phyloP scores from a whole-genome alignment of 2,888 invertebrate genomes.

The Hypomecis punctinalis region DNA sequence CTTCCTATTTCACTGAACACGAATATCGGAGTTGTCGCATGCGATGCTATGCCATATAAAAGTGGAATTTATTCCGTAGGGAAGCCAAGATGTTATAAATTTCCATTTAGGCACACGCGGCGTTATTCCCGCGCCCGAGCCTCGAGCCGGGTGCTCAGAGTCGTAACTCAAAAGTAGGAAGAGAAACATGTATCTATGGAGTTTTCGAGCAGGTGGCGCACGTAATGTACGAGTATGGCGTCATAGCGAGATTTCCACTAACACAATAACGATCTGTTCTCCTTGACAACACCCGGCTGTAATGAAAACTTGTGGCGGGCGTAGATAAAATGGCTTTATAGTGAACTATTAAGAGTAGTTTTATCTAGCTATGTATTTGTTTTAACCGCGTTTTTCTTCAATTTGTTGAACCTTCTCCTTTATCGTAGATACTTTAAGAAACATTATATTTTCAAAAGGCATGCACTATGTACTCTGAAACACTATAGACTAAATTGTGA shows the following conservation, averaged over 20 bases:
- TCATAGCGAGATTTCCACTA: slow-evolving; percentile 40
- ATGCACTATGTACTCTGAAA: no score
- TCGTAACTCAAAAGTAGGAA: slow-evolving; percentile 69
- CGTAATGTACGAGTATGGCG: slow-evolving; percentile 49
- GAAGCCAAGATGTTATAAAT: slow-evolving; percentile 65
- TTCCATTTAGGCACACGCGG: slow-evolving; percentile 68
- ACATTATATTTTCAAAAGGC: no score
- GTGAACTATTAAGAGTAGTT: background rate
- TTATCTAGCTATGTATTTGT: no score
- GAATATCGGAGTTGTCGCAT: slow-evolving; percentile 34
- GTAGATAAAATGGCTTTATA: background rate
- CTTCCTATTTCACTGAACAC: slow-evolving; percentile 21
- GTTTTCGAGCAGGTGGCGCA: slow-evolving; percentile 67
- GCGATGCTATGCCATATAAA: slow-evolving; percentile 37
- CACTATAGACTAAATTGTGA: no score
- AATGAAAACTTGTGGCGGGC: slow-evolving; percentile 2
- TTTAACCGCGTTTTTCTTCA: no score
- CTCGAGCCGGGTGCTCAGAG: slow-evolving; percentile 47
- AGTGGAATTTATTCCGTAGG: slow-evolving; percentile 50
- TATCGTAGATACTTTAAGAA: no score
- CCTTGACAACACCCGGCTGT: background rate
- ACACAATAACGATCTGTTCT: slow-evolving; percentile 35
- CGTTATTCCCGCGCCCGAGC: slow-evolving; percentile 54
- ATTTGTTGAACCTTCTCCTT: no score
- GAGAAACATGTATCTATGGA: slow-evolving; percentile 61